Evolutionary conservation across 2,797 vertebrate genomes (phyloP), one percentile per base, ranked within the genome.

Genomic region (Hydrocynus forskahlii): DNA sequence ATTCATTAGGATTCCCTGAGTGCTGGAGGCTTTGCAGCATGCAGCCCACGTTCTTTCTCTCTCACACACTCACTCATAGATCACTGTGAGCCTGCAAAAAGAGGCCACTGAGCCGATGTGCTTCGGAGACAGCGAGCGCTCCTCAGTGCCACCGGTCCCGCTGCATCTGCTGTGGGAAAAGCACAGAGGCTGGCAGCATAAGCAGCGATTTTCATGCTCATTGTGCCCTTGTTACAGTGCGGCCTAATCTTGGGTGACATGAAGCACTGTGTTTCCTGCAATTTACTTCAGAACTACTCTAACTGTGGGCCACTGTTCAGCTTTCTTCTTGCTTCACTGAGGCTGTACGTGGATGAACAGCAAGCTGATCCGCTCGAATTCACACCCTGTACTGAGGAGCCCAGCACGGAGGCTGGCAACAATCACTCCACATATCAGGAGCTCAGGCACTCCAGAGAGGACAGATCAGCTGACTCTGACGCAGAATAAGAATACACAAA

Each of bases 1-100:
- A 88, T 87, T 88, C 81, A 89, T 90, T 88, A 88, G 79, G 84
- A 90, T 81, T 81, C 86, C 85, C 87, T 75, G 78, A 76, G 84
- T 84, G 84, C 87, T 75, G 23, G 4, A 50, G 38, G 6, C 57
- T 25, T 48, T 43, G 62, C 45, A 67, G 19, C 7, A 43, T 19
- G 21, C 55, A n/a, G 62, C 1, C 62, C 83, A 80, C 48, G 40
- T 57, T 45, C 62, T 2, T 16, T 21, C 13, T 50, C 50, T 48
- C 72, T 13, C 57, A 40, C 69, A 43, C 76, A 43, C 50, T 40
- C 54, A 54, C 38, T 69, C 63, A 40, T 66, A 77, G 12, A 72
- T 52, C 67, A 78, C 21, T 35, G 21, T 57, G 70, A 38, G 60
- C 21, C 71, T 48, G 25, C 16, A 57, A 77, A 43, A 40, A 73